Evolutionary conservation across 2,797 vertebrate species (phyloP).

Genomic region (Anisognathus igniventris): DNA sequence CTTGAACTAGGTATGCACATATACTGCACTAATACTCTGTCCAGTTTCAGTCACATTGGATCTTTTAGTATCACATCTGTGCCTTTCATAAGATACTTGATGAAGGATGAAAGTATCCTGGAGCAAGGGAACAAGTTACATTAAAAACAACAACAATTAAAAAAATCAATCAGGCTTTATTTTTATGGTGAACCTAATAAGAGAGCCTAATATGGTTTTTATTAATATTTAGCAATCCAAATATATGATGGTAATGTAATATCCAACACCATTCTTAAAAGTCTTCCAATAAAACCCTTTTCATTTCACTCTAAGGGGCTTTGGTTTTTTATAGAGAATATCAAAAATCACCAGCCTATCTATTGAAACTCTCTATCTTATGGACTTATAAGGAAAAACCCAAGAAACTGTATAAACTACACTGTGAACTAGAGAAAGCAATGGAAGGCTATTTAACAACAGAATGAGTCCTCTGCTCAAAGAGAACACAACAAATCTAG

Average conservation of each 20-base stretch:
- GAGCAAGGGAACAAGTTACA: neutral
- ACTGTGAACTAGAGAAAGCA: neutral
- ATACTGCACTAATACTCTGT: neutral
- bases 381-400: neutral
- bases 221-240: neutral
- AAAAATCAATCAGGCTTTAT: neutral
- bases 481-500: neutral
- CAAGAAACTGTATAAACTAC: neutral
- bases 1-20: neutral
- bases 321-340: neutral
- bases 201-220: neutral
- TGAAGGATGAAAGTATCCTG: neutral
- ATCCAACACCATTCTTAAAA: neutral
- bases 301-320: neutral
- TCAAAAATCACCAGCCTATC: neutral
- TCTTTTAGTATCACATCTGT: neutral
- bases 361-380: neutral
- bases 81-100: neutral
- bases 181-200: neutral
- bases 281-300: neutral
- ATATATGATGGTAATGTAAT: neutral
- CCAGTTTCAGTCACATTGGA: neutral
- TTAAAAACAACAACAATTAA: neutral
- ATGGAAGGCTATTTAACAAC: neutral
- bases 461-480: neutral